Percentiles rank a stretch among this genome's conserved stretches.
These are phyloP conservation scores for Clanis bilineata DNA, from an alignment of 2,888 invertebrate species.

Conservation along the genomic window DNA sequence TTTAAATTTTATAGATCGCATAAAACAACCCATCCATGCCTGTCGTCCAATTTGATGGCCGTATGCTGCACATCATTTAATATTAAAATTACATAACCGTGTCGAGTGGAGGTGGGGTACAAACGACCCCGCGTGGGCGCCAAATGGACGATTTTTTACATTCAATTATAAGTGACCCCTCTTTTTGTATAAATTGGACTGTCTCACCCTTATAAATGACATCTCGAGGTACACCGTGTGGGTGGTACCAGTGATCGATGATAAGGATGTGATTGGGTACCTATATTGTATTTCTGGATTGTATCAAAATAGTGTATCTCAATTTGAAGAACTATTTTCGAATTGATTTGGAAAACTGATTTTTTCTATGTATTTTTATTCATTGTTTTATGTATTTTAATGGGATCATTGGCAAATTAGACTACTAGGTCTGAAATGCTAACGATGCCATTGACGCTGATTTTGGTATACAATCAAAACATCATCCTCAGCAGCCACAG, in stretches of 20 bases:
- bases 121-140: conserved; percentile 36
- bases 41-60: conserved; percentile 36
- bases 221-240: conserved; percentile 62
- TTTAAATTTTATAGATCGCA: conserved; percentile 20
- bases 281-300: conserved; percentile 11
- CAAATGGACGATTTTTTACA: conserved; percentile 73
- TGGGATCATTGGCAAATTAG: no score
- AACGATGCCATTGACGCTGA: no score
- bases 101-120: conserved; percentile 36
- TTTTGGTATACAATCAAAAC: no score
- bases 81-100: conserved; percentile 70
- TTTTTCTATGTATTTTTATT: no score
- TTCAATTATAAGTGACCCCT: conserved; percentile 76
- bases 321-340: background rate
- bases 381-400: no score
- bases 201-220: conserved; percentile 75
- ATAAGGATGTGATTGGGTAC: conserved; percentile 52
- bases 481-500: no score
- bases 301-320: background rate
- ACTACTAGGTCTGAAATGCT: no score
- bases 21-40: conserved; percentile 26
- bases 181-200: conserved; percentile 75
- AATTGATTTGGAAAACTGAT: no score
- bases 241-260: conserved; percentile 66
- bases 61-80: conserved; percentile 62